These are phyloP conservation scores for Anisognathus igniventris DNA, from an alignment of 2,797 vertebrate genomes.

Conservation along the genomic window DNA sequence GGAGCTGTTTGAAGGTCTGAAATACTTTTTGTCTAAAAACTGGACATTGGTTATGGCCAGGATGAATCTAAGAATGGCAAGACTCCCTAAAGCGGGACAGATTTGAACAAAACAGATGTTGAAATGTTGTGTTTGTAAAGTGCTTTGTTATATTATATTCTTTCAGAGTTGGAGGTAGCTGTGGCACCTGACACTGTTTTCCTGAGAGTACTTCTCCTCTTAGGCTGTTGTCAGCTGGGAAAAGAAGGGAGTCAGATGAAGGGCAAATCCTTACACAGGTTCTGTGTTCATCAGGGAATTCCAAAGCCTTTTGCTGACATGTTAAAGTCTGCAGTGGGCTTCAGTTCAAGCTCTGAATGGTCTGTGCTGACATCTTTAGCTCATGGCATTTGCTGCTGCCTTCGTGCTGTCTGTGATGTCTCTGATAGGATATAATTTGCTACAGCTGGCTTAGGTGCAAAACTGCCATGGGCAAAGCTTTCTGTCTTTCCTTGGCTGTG, in stretches of 20 bases:
- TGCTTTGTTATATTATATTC: background rate
- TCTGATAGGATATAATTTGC: conserved; percentile 32
- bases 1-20: background rate
- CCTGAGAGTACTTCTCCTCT: background rate
- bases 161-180: background rate
- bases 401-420: background rate
- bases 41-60: background rate
- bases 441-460: conserved; percentile 14
- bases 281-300: background rate
- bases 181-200: background rate
- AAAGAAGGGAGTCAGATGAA: background rate
- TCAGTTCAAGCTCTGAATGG: background rate
- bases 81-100: background rate
- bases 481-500: conserved; percentile 13
- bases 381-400: background rate
- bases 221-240: background rate
- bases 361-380: conserved; percentile 29
- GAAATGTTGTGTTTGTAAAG: background rate
- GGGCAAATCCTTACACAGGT: background rate
- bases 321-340: background rate
- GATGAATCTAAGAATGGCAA: background rate
- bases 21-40: background rate
- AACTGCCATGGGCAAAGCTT: conserved; percentile 19
- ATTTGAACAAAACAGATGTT: background rate
- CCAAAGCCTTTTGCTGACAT: background rate